Evolutionary conservation across 2,113 vertebrate genomes (phyloP).

Genomic region (Reinhardtius hippoglossoides): DNA sequence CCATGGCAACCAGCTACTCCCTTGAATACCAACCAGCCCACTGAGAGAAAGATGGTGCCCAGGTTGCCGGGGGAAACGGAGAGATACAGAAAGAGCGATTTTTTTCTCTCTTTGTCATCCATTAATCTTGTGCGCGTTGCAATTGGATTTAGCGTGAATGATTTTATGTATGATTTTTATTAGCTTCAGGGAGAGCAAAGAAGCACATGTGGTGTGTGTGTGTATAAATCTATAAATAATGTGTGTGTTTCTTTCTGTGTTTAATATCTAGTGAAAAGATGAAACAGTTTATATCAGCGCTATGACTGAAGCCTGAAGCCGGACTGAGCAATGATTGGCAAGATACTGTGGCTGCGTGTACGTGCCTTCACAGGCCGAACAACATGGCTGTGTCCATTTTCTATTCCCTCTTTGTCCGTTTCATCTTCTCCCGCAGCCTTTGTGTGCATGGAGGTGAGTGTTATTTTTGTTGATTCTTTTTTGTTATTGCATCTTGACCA

Average conservation of each 20-base stretch:
- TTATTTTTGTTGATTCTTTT: slow-evolving; percentile 58
- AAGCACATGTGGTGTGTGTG: not conserved
- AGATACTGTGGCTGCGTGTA: slow-evolving; percentile 39
- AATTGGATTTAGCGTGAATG: slow-evolving; percentile 12
- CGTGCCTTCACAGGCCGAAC: slow-evolving; percentile 9
- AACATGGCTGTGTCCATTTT: slow-evolving; percentile 13
- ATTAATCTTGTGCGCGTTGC: slow-evolving; percentile 19
- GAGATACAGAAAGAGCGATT: slow-evolving; percentile 33
- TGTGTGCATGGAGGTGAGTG: slow-evolving; percentile 33
- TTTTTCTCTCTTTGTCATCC: slow-evolving; percentile 7
- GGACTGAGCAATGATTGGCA: slow-evolving; percentile 15
- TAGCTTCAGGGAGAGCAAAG: not conserved
- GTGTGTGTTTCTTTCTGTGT: slow-evolving; percentile 14
- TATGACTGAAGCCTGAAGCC: slow-evolving; percentile 15
- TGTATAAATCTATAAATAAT: not conserved
- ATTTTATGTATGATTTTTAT: slow-evolving; percentile 5
- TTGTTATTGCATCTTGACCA: slow-evolving; percentile 14
- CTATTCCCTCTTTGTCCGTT: slow-evolving; percentile 39
- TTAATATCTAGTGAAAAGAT: slow-evolving; percentile 52
- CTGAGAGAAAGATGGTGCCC: slow-evolving; percentile 57
- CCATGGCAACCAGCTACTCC: slow-evolving; percentile 78
- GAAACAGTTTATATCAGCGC: slow-evolving; percentile 31
- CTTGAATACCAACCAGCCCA: slow-evolving; percentile 77
- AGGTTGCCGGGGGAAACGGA: slow-evolving; percentile 52
- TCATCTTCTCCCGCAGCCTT: slow-evolving; percentile 31